Conservation (phyloP, 2,113 vertebrate species). For the Nothoprocta perdicaria region DNA sequence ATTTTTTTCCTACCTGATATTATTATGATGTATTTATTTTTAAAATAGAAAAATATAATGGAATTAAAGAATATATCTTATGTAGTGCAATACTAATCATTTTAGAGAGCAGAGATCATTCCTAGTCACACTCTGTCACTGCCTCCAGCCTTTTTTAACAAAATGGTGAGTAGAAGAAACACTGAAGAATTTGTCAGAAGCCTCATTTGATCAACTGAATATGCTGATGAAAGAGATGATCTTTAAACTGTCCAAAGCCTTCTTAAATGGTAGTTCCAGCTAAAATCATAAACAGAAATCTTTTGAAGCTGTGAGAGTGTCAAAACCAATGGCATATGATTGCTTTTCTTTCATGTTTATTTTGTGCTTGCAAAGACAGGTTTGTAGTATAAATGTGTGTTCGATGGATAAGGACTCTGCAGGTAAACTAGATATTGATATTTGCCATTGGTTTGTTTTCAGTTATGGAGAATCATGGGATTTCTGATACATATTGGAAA, state of each 20-base stretch:
- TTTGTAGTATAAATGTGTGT: not conserved
- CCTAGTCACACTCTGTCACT: not conserved
- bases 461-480: not conserved
- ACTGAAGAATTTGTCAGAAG: not conserved
- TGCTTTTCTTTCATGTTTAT: not conserved
- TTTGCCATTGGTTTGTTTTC: not conserved
- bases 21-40: not conserved
- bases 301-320: not conserved
- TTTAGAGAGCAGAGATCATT: not conserved
- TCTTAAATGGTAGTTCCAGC: not conserved
- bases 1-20: not conserved
- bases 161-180: not conserved
- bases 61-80: not conserved
- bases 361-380: not conserved
- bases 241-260: not conserved
- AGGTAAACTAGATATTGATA: not conserved
- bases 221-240: not conserved
- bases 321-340: not conserved
- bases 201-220: not conserved
- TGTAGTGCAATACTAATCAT: not conserved
- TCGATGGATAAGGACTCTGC: rapidly evolving
- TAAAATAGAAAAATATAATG: not conserved
- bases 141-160: not conserved
- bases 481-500: not conserved
- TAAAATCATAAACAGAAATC: not conserved